Evolutionary conservation across 2,113 vertebrate species (phyloP).

Genomic region (Cinclus mexicanus): DNA sequence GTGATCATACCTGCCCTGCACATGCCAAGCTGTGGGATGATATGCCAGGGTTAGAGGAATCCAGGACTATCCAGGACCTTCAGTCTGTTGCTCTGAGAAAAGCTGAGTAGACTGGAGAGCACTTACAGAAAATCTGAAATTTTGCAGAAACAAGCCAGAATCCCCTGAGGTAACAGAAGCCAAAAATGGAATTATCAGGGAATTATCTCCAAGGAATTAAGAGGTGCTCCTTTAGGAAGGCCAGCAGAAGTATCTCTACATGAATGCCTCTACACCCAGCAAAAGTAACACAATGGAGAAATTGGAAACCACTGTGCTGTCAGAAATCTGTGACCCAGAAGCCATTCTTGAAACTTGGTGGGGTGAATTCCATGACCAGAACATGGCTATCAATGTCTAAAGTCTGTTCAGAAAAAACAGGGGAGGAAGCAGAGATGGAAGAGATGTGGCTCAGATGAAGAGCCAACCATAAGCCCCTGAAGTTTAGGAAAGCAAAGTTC

Average conservation of each 20-base stretch:
- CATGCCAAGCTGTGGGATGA: not conserved
- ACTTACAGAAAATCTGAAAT: not conserved
- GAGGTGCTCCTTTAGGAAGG: not conserved
- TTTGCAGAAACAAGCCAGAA: not conserved
- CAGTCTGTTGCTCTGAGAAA: not conserved
- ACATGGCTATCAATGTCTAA: fast-evolving
- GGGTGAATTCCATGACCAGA: not conserved
- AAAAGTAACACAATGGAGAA: not conserved
- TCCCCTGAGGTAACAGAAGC: not conserved
- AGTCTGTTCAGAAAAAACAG: not conserved
- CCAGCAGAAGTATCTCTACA: not conserved
- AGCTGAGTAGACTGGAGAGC: not conserved
- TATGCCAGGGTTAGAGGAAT: not conserved
- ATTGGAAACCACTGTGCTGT: not conserved
- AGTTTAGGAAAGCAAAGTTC: not conserved
- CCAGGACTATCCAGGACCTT: not conserved
- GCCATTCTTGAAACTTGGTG: not conserved
- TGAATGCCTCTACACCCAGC: not conserved
- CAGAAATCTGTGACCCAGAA: not conserved
- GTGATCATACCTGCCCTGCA: not conserved
- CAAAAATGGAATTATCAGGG: not conserved
- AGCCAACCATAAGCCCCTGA: not conserved
- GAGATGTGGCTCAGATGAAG: not conserved
- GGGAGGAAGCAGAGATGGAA: not conserved
- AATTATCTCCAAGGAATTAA: not conserved